Percentiles rank a stretch among this genome's conserved stretches.
Conservation (phyloP, 2,113 vertebrate genomes). For the Anhinga anhinga region DNA sequence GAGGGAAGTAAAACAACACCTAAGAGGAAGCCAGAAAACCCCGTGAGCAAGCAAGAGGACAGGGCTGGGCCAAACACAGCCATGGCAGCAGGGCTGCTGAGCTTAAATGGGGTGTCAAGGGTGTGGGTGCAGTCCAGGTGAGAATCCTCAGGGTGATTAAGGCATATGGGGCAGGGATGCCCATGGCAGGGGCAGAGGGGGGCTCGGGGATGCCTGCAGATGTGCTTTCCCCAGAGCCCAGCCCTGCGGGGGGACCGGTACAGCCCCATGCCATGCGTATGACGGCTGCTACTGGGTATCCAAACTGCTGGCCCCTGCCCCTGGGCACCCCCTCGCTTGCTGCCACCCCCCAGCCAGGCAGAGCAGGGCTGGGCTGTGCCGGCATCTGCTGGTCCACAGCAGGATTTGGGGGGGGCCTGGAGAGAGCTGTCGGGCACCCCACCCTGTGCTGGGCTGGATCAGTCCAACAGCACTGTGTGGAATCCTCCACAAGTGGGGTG, state of each 20-base stretch:
- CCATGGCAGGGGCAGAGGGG: neutral
- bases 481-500: too few species aligned
- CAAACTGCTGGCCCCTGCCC: neutral
- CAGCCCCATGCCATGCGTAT: accelerated
- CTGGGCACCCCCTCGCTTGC: too few species aligned
- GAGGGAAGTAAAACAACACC: neutral
- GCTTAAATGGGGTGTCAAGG: neutral
- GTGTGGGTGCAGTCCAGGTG: neutral
- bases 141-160: neutral
- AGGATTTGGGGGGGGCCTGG: too few species aligned
- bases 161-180: neutral
- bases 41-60: neutral
- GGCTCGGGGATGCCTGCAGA: too few species aligned
- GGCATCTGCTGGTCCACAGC: neutral
- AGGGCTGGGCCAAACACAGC: neutral
- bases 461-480: neutral
- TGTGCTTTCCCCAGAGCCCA: neutral
- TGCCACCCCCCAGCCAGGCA: neutral
- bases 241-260: neutral
- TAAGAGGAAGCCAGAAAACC: too few species aligned
- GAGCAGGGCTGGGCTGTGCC: neutral
- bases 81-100: neutral
- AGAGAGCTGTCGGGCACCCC: neutral
- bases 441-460: too few species aligned
- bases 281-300: neutral